Evolutionary conservation across 2,888 invertebrate genomes (phyloP).

Genomic region (Cosmopolites sordidus): DNA sequence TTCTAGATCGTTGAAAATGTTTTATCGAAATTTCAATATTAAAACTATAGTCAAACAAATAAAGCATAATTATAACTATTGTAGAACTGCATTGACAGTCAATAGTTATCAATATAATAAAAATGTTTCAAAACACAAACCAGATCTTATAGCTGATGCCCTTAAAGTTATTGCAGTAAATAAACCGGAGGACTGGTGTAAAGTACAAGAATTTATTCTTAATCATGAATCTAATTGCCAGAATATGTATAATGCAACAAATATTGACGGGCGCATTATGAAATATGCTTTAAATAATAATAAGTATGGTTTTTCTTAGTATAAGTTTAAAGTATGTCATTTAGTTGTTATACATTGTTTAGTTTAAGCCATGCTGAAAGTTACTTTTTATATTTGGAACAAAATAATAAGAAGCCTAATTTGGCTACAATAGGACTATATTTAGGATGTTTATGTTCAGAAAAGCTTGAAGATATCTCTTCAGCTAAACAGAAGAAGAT

Average conservation of each 20-base stretch:
- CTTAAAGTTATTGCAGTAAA: slow-evolving; percentile 24
- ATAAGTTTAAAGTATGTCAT: neutral
- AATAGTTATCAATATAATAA: too few relatives aligned
- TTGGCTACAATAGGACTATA: slow-evolving; percentile 57
- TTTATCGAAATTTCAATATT: too few relatives aligned
- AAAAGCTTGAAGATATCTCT: slow-evolving; percentile 34
- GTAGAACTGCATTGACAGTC: too few relatives aligned
- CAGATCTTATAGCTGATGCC: slow-evolving; percentile 17
- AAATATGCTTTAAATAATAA: slow-evolving; percentile 50
- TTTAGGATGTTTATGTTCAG: slow-evolving; percentile 52
- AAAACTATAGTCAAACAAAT: too few relatives aligned
- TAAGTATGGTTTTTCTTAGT: slow-evolving; percentile 39
- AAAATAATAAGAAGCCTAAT: slow-evolving; percentile 51
- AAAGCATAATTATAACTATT: too few relatives aligned
- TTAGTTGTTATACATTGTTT: neutral
- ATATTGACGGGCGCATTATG: slow-evolving; percentile 59
- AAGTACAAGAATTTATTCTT: slow-evolving; percentile 48
- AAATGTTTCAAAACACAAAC: too few relatives aligned
- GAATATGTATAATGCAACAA: slow-evolving; percentile 48
- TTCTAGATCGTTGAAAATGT: too few relatives aligned
- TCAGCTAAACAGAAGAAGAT: slow-evolving; percentile 53
- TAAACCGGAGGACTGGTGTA: slow-evolving; percentile 31
- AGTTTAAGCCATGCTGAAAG: slow-evolving; percentile 50
- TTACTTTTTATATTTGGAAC: slow-evolving; percentile 56
- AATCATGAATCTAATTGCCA: slow-evolving; percentile 38